Evolutionary conservation across 2,113 vertebrate genomes (phyloP).

Genomic region (Scalopus aquaticus): DNA sequence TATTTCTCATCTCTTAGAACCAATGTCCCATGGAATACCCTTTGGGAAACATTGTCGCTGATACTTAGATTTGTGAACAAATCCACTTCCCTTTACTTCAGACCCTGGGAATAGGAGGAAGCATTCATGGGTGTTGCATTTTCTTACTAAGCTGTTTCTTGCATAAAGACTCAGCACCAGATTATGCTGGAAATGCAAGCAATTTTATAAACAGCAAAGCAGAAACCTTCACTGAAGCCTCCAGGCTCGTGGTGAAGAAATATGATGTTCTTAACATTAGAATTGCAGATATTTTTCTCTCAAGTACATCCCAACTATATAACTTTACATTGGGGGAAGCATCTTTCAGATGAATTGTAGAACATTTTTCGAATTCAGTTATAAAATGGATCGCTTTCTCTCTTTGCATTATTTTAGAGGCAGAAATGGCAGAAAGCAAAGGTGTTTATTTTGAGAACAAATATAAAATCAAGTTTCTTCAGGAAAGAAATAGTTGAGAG

Average conservation of each 20-base stretch:
- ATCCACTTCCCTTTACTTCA: slow-evolving; percentile 59
- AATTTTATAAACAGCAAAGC: background rate
- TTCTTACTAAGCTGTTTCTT: slow-evolving; percentile 53
- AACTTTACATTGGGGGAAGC: background rate
- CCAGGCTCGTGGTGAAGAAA: background rate
- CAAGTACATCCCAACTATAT: background rate
- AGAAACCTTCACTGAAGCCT: background rate
- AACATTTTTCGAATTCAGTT: background rate
- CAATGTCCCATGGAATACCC: background rate
- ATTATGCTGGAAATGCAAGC: background rate
- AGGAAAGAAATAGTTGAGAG: background rate
- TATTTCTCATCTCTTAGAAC: slow-evolving; percentile 17
- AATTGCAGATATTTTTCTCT: slow-evolving; percentile 4
- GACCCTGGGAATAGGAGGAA: slow-evolving; percentile 25
- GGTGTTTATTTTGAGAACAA: slow-evolving; percentile 25
- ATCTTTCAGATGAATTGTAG: background rate
- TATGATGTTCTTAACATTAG: background rate
- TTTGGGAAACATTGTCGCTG: background rate
- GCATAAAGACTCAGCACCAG: background rate
- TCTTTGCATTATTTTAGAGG: slow-evolving; percentile 18
- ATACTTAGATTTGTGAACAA: slow-evolving; percentile 45
- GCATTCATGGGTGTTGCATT: slow-evolving; percentile 11
- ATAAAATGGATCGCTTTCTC: slow-evolving; percentile 26
- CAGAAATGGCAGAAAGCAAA: background rate
- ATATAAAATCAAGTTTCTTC: background rate